Base-by-base conservation (phyloP, 2,797 vertebrate species). In the Pseudopleuronectes americanus region DNA sequence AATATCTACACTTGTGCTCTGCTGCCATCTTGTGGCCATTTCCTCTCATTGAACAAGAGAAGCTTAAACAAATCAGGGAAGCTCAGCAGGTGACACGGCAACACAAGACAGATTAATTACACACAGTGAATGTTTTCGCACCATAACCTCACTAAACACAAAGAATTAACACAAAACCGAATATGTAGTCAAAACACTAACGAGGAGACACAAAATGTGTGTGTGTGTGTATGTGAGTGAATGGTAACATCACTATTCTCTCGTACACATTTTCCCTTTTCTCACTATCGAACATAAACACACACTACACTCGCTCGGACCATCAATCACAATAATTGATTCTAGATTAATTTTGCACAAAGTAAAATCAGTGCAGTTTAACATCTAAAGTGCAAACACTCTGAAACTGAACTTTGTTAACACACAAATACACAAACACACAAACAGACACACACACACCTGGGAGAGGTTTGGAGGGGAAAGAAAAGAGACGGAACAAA, bases 401-500 rank as follows among this genome's bases (percentile, higher is more conserved):
- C 8, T 6, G 9, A 65, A 55, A 58, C 19, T 74, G 58, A 66
- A 63, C 83, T 33, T 45, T 14, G 31, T 55, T n/a, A 19, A 58
- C 38, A 63, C 33, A 4, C 9, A 41, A 6, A 24, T 9, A 31
- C 38, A 38, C 64, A 21, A 24, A 55, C 45, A 62, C n/a, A 2
- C 3, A 60, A 28, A 63, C 33, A 4, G 7, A 41, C 23, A 24
- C 14, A 31, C 38, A 38, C 16, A 43, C 41, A 43, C 55, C 9
- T 26, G 66, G 41, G 71, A 77, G 72, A 58, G 53, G 58, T 74
- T 71, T 53, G 57, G 55, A 72, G n/a, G 45, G 47, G 64, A 66
- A 76, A 66, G 8, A 33, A 68, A 71, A 77, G 51, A 76, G 75
- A 81, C 60, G 57, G 63, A 84, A 67, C n/a, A 71, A 82, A 79